A percentile compares a stretch with the other conserved stretches of the same genome.
Evolutionary conservation across 2,797 vertebrate species (phyloP).

Genomic region (Enoplosus armatus): DNA sequence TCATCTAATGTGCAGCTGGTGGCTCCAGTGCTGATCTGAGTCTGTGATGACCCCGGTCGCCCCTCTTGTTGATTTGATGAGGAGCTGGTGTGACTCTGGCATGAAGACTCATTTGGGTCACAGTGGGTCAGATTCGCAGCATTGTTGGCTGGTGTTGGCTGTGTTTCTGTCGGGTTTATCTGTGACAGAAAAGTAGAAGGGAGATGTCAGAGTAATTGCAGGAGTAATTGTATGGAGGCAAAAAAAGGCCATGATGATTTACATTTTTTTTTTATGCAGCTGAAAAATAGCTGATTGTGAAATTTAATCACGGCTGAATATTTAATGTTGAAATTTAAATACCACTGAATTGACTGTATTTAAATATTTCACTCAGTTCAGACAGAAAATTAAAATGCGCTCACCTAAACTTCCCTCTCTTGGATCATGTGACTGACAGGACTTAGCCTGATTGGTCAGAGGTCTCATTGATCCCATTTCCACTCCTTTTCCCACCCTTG

Average conservation of each 20-base stretch:
- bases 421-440: not conserved
- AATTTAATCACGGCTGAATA: slow-evolving; percentile 3
- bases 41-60: slow-evolving; percentile 68
- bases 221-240: not conserved
- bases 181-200: slow-evolving; percentile 31
- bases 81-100: slow-evolving; percentile 74
- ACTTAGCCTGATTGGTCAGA: not conserved
- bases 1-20: slow-evolving; percentile 78
- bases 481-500: not conserved
- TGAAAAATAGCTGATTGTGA: not conserved
- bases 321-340: not conserved
- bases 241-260: not conserved
- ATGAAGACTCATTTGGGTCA: slow-evolving; percentile 63
- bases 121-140: slow-evolving; percentile 50
- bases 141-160: slow-evolving; percentile 41
- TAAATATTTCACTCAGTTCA: not conserved
- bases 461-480: not conserved
- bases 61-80: slow-evolving; percentile 71
- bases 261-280: not conserved
- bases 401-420: not conserved
- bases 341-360: not conserved
- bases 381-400: not conserved
- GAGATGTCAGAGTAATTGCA: not conserved
- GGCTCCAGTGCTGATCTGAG: slow-evolving; percentile 72
- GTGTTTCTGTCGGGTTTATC: slow-evolving; percentile 43